Base-by-base conservation (phyloP, 1,140 invertebrate genomes). In the Akabosia matsudoensis region DNA sequence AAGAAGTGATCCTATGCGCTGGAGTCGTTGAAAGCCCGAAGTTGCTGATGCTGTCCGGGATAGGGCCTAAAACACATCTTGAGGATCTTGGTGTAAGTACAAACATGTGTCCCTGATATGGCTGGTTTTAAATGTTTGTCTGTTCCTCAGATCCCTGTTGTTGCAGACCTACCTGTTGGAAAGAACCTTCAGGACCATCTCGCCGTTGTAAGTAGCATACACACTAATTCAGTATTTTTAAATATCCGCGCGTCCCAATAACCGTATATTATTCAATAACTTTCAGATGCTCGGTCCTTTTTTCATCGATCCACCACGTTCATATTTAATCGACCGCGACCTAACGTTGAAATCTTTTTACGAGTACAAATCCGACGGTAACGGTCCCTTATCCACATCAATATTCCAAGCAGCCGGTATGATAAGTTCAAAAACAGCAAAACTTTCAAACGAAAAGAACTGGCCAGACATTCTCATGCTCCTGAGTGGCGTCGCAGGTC, bases 401-500 rank as follows among this genome's bases (percentile, higher is more conserved):
- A 30, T 74, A 7, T 74, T 74, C 22, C 74, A 74, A 64, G 74
- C 26, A 3, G 52, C 74, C 14, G 74, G 54, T 30, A 33, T 74
- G 31, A 52, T 74, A 10, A 18, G 7, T 7, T 74, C 74, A 16
- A 64, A 67, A n/a, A 1, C 7, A 28, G 31, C 30, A 10, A 74
- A 74, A 67, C 1, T 18, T 7, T 37, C 33, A 1, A 31, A 22
- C 1, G 14, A 10, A 14, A 22, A 33, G 51, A 52, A 61, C n/a
- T 74, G 74, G 74, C 74, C 74, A 24, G 74, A 78, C 54, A 78
- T 78, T 54, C 74, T 76, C 13, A n/a, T 76, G 0, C 28, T 75
- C 1, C 73, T 78, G 34, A 61, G 45, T 4, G 34, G 70, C 0
- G 30, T 76, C 26, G 77, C 73, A 30, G 71, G 74, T 51, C 74